Evolutionary conservation across 2,113 vertebrate genomes (phyloP).

Genomic region (Tauraco erythrolophus): DNA sequence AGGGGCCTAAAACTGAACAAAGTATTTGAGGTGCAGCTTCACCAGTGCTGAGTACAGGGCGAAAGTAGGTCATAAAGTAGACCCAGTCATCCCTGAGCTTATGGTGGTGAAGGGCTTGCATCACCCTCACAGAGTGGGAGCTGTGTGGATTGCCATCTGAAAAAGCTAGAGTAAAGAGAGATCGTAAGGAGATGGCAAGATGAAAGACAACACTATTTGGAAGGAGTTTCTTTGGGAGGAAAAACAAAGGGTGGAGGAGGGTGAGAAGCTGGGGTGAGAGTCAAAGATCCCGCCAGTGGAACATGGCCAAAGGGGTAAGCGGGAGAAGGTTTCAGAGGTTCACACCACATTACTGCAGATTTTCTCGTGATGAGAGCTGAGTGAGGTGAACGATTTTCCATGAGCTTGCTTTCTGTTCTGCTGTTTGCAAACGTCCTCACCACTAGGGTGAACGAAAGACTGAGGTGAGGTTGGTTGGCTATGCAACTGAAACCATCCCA

Average conservation of each 20-base stretch:
- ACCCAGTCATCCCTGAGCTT: neutral
- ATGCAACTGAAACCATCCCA: neutral
- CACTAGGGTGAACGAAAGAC: neutral
- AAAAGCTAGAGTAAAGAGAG: neutral
- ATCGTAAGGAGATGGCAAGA: neutral
- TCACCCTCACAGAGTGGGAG: neutral
- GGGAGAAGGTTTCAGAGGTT: neutral
- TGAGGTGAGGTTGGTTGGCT: neutral
- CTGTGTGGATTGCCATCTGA: neutral
- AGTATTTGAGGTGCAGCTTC: no score
- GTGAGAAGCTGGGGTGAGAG: neutral
- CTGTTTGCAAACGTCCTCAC: neutral
- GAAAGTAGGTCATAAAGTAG: neutral
- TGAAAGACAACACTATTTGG: neutral
- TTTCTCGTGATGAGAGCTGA: neutral
- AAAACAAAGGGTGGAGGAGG: neutral
- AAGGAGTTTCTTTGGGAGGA: neutral
- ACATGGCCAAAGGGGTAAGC: accelerated
- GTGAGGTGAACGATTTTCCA: neutral
- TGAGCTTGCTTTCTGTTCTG: neutral
- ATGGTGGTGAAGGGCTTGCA: neutral
- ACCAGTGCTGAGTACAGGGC: no score
- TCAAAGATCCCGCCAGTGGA: neutral
- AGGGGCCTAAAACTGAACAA: no score
- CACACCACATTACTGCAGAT: neutral